Percentiles rank a stretch among this genome's conserved stretches.
These are phyloP conservation scores for Argya squamiceps DNA, from an alignment of 2,797 vertebrate species.

Conservation along the genomic window DNA sequence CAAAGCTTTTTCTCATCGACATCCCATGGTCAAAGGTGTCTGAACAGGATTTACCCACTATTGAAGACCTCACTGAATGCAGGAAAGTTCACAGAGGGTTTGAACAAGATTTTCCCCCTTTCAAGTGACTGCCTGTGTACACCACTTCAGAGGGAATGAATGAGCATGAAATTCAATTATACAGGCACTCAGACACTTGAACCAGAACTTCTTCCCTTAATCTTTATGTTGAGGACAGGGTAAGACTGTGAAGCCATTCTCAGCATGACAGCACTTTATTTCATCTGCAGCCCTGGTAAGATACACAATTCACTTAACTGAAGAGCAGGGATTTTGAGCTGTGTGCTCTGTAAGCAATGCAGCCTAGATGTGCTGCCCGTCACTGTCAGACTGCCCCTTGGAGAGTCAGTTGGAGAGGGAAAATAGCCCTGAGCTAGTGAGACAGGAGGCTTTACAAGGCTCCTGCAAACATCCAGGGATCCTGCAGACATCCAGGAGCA, in stretches of 20 bases:
- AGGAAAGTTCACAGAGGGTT: slow-evolving; percentile 48
- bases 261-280: slow-evolving; percentile 61
- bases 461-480: not conserved
- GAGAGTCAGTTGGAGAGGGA: not conserved
- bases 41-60: not conserved
- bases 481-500: not conserved
- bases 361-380: not conserved
- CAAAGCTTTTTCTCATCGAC: not conserved
- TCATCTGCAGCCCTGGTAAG: slow-evolving; percentile 66
- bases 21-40: not conserved
- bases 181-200: slow-evolving; percentile 81
- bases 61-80: not conserved
- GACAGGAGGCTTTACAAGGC: not conserved
- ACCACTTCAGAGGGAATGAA: slow-evolving; percentile 92
- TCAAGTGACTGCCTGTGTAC: slow-evolving; percentile 92
- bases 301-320: slow-evolving; percentile 51
- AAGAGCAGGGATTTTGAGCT: slow-evolving; percentile 43
- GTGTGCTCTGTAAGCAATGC: not conserved
- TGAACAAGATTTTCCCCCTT: slow-evolving; percentile 59
- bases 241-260: slow-evolving; percentile 55
- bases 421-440: not conserved
- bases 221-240: slow-evolving; percentile 76
- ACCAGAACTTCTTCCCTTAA: slow-evolving; percentile 85
- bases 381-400: not conserved
- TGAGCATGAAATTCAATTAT: slow-evolving; percentile 95